phyloP scores from a whole-genome alignment of 1,140 invertebrate genomes.

The Sipha flava region DNA sequence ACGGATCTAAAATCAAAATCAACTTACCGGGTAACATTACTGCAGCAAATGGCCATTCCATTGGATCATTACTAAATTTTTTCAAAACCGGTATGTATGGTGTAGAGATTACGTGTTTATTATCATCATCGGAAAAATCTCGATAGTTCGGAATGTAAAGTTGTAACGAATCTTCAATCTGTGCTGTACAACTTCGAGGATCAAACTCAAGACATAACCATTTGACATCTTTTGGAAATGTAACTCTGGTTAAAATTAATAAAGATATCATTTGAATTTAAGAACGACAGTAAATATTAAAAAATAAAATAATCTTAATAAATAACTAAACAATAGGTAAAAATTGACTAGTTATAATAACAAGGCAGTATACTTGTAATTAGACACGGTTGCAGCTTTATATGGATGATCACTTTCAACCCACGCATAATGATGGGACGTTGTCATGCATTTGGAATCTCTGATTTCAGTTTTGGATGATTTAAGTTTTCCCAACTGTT shows the following conservation, averaged over 20 bases:
- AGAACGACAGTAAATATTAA: background rate
- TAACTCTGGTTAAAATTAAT: constrained; percentile 52
- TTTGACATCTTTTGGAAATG: constrained; percentile 77
- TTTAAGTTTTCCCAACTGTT: background rate
- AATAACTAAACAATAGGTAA: no score
- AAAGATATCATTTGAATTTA: background rate
- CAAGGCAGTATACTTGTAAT: constrained; percentile 72
- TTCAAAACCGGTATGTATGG: constrained; percentile 20
- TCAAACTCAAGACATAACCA: constrained; percentile 94
- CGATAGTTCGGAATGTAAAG: constrained; percentile 24
- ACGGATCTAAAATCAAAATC: background rate
- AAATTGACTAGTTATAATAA: no score
- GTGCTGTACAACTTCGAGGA: constrained; percentile 80
- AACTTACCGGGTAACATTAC: constrained; percentile 71
- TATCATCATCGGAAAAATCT: background rate
- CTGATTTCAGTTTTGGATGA: background rate
- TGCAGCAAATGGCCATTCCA: constrained; percentile 71
- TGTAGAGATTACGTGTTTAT: background rate
- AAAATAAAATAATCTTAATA: background rate
- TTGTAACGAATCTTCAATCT: constrained; percentile 78
- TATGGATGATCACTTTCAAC: constrained; percentile 97
- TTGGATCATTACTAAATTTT: constrained; percentile 18
- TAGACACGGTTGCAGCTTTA: constrained; percentile 76
- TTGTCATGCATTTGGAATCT: constrained; percentile 48
- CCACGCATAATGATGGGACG: constrained; percentile 79